Base-by-base conservation (phyloP, 2,888 invertebrate genomes). In the Automeris io region DNA sequence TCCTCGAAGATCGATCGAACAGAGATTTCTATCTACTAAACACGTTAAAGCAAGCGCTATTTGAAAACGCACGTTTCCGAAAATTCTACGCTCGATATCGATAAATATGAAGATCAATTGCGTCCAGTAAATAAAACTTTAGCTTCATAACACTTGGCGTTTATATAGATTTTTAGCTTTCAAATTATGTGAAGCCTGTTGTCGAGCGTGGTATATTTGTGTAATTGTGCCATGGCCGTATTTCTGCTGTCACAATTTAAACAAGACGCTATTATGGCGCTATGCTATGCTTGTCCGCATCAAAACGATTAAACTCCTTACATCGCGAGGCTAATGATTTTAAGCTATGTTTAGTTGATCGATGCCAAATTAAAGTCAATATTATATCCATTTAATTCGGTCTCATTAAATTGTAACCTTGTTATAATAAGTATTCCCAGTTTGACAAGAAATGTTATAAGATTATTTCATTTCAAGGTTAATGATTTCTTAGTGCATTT, bases 311-410 rank as follows among this genome's bases (percentile, higher is more conserved):
- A 53, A 61, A 29, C 70, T 66, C 59, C 58, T 62, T 61, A 66
- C 58, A 56, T 61, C 63, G 64, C 61, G 66, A 73, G 62, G 68
- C 70, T 75, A 70, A 65, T 51, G 41, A 37, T 39, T 58, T 55
- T 76, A 75, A 74, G 73, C 72, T 75, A 71, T 57, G 49, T 71
- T 81, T 70, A 73, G 66, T 75, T 70, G 55, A 70, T 72, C 72
- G 81, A 81, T 85, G 85, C 85, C 85, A 86, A 86, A 86, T 77
- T 71, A 56, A 70, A 63, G 60, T 68, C 61, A 54, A 62, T 64
- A 57, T 71, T 57, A 53, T 44, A 40, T 59, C 42, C 45, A 52
- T 54, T 9, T n/a, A 47, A 46, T 52, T 53, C 40, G 47, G 43
- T 44, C 37, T 35, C 42, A 45, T 37, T 44, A 32, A 9, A 13